Percentiles rank a stretch among this genome's conserved stretches.
Conservation (phyloP, 2,113 vertebrate genomes). For the Cryptotis parvus region DNA sequence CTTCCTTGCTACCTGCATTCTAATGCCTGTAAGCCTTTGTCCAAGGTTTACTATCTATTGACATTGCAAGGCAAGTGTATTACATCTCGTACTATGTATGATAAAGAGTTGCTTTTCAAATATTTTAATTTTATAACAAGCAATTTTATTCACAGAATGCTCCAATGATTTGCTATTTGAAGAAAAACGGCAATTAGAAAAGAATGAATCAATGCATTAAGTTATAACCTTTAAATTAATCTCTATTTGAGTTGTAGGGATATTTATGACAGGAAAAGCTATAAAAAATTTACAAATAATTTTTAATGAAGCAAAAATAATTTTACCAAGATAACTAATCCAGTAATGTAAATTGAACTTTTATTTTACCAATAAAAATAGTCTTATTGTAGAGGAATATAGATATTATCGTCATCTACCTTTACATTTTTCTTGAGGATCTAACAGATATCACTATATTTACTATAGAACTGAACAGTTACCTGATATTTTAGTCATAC, state of each 20-base stretch:
- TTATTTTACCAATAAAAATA: no score
- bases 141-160: background rate
- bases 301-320: no score
- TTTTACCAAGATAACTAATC: no score
- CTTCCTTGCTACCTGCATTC: no score
- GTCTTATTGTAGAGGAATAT: no score
- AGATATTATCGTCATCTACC: no score
- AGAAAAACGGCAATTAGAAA: background rate
- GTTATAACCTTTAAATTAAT: background rate
- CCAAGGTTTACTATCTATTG: no score
- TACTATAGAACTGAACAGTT: background rate
- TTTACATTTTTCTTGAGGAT: background rate
- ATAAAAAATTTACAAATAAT: background rate
- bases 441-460: background rate
- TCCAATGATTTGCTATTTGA: background rate
- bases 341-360: no score
- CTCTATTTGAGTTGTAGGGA: slow-evolving; percentile 12
- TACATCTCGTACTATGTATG: no score
- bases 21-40: no score
- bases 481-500: background rate
- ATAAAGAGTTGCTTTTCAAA: background rate
- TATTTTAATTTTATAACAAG: background rate
- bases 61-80: no score
- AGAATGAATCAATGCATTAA: background rate
- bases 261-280: background rate